Conservation (phyloP, 2,113 vertebrate species). For the Tupaia chinensis region DNA sequence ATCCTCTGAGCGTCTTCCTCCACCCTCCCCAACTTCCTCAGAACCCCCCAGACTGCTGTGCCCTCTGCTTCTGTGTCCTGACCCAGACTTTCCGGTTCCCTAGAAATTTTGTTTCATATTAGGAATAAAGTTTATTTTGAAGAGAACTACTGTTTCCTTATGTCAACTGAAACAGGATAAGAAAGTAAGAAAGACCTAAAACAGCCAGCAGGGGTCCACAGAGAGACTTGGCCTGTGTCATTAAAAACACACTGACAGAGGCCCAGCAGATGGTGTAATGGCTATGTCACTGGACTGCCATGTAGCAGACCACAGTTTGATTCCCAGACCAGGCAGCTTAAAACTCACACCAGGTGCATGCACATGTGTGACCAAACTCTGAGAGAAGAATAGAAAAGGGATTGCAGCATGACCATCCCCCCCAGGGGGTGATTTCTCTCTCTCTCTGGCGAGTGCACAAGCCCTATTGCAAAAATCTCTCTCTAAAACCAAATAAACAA, state of each 20-base stretch:
- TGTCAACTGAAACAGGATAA: background rate
- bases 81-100: slow-evolving; percentile 9
- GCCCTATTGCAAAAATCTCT: too few species aligned
- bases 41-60: background rate
- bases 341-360: too few species aligned
- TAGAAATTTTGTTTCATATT: slow-evolving; percentile 33
- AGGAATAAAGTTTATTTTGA: slow-evolving; percentile 74
- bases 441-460: too few species aligned
- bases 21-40: background rate
- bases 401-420: too few species aligned
- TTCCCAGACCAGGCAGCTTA: too few species aligned
- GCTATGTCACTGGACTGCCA: too few species aligned
- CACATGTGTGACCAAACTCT: too few species aligned
- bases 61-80: background rate
- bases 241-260: background rate
- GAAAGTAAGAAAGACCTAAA: background rate
- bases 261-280: too few species aligned
- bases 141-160: slow-evolving; percentile 42
- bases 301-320: too few species aligned
- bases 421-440: too few species aligned
- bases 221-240: background rate
- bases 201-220: background rate
- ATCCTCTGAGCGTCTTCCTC: slow-evolving; percentile 78
- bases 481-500: too few species aligned
- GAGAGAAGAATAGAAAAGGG: too few species aligned